These are phyloP conservation scores for Yponomeuta cagnagella DNA, from an alignment of 2,888 invertebrate genomes.

Conservation along the genomic window DNA sequence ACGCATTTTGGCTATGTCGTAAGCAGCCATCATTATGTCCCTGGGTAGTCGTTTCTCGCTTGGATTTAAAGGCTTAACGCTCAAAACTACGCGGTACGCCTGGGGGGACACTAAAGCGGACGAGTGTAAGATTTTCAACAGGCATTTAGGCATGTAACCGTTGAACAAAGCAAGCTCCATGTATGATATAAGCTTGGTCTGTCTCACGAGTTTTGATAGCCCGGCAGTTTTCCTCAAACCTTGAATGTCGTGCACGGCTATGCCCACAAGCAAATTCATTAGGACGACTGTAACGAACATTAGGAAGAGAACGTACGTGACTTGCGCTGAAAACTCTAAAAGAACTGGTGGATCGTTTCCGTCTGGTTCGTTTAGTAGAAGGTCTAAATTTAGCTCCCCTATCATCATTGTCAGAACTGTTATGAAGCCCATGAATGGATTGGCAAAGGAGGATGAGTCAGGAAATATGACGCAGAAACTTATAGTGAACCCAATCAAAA, in stretches of 20 bases:
- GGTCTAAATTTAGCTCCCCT: conserved; percentile 86
- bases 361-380: conserved; percentile 84
- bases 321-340: conserved; percentile 86
- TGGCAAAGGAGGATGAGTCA: conserved; percentile 86
- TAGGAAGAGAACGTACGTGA: conserved; percentile 86
- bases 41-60: conserved; percentile 87
- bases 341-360: conserved; percentile 85
- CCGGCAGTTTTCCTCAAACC: conserved; percentile 90
- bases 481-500: conserved; percentile 89
- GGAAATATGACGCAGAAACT: conserved; percentile 93
- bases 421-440: conserved; percentile 89
- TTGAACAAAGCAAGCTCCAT: conserved; percentile 88
- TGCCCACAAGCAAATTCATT: conserved; percentile 90
- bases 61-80: conserved; percentile 89
- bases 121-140: conserved; percentile 84
- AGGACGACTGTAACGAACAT: conserved; percentile 90
- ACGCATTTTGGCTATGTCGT: conserved; percentile 86
- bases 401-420: conserved; percentile 94
- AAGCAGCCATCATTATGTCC: conserved; percentile 86
- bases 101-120: conserved; percentile 88
- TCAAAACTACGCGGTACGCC: conserved; percentile 86
- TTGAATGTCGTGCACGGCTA: conserved; percentile 91
- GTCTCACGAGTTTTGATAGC: conserved; percentile 86
- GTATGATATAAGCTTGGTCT: conserved; percentile 91
- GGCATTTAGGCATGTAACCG: conserved; percentile 84